Evolutionary conservation across 2,797 vertebrate species (phyloP).

Genomic region (Danionella dracula): DNA sequence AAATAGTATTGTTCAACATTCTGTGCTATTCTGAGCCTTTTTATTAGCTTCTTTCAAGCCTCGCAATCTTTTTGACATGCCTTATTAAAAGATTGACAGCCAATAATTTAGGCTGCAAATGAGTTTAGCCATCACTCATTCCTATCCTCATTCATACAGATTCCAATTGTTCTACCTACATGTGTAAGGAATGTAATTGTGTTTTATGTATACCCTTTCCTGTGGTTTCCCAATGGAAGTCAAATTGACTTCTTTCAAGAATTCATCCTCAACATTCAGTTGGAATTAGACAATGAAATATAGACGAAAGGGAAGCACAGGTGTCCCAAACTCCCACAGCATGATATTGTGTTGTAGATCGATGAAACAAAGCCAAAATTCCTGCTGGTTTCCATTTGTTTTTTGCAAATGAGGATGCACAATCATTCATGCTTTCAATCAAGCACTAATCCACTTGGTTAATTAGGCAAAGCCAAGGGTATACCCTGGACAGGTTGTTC

Average conservation of each 20-base stretch:
- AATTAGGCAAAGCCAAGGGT: no score
- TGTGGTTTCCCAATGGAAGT: conserved; percentile 10
- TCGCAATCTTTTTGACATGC: neutral
- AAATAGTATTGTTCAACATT: neutral
- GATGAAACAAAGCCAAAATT: conserved; percentile 25
- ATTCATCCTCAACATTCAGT: conserved; percentile 39
- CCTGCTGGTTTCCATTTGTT: conserved; percentile 14
- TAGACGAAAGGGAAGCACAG: conserved; percentile 35
- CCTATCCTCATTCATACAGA: conserved; percentile 22
- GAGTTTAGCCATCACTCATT: neutral
- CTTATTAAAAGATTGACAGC: neutral
- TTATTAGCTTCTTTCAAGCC: conserved; percentile 18
- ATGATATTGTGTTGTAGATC: conserved; percentile 27
- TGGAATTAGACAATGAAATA: conserved; percentile 38
- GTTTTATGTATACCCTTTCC: conserved; percentile 20
- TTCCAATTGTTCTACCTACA: conserved; percentile 24
- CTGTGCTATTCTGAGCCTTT: neutral
- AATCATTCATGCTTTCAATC: neutral
- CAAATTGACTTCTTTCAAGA: conserved; percentile 23
- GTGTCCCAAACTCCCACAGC: conserved; percentile 29
- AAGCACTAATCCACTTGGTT: no score
- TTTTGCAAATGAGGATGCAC: conserved; percentile 1
- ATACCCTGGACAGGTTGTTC: no score
- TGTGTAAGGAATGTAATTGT: conserved; percentile 21
- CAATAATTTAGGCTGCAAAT: conserved; percentile 22